Conservation (phyloP, 92 coral and sea anemone genomes). For the Siderastrea radians region DNA sequence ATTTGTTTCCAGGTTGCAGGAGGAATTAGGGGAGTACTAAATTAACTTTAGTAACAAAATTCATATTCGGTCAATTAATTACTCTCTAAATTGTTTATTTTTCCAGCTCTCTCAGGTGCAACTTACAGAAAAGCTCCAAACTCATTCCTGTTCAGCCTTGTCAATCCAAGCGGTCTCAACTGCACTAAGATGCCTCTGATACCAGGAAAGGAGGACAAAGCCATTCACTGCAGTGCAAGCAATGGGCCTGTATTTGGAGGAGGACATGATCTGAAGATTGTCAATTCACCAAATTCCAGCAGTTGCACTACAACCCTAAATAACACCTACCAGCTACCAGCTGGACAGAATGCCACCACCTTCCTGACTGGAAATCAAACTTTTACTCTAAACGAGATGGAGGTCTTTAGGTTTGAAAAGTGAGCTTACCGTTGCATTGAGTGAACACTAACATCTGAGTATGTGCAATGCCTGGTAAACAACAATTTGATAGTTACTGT, state of each 20-base stretch:
- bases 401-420: conserved; percentile 53
- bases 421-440: background rate
- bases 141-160: conserved; percentile 79
- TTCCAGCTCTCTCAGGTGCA: background rate
- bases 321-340: conserved; percentile 55
- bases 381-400: conserved; percentile 38
- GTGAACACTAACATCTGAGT: no score
- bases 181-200: conserved; percentile 55
- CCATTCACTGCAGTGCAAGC: conserved; percentile 44
- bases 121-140: conserved; percentile 29
- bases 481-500: no score
- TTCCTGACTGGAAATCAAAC: conserved; percentile 47
- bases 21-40: no score
- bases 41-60: no score
- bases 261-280: conserved; percentile 48
- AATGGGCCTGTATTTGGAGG: conserved; percentile 74
- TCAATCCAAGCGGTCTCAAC: conserved; percentile 52
- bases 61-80: background rate
- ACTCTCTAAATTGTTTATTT: background rate
- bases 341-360: conserved; percentile 43
- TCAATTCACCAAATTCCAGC: conserved; percentile 22
- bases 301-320: conserved; percentile 31
- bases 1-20: no score
- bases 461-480: no score
- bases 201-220: conserved; percentile 27